Base-by-base conservation (phyloP, 2,888 invertebrate genomes). In the Trichacis sp. region DNA sequence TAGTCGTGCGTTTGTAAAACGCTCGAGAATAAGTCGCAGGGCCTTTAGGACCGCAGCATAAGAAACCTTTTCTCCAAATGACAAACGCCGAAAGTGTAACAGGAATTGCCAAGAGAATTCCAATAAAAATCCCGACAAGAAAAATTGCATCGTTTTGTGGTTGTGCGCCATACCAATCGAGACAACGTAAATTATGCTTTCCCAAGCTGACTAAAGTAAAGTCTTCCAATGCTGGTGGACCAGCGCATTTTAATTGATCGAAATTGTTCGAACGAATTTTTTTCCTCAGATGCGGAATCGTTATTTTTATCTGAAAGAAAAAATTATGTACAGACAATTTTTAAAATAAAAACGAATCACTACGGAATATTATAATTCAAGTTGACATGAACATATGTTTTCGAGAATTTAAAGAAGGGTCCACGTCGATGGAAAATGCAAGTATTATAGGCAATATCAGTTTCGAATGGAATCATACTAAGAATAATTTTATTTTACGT, bases 61-160 rank as follows among this genome's bases (percentile, higher is more conserved):
- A 90, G 85, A 89, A 91, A 0, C 91, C 90, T 42, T 88, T 88
- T 62, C 89, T 87, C 87, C 92, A 88, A 30, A 90, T 84, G 30
- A 91, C 74, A 72, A 90, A 83, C 11, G 89, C 72, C 0, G 87
- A 86, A 9, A 93, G 78, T 64, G 90, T 87, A 8, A 91, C 75
- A 0, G 93, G 92, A 1, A 93, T 88, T 0, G 91, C 90, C 9
- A 93, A 78, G 0, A 92, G 85, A 0, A 91, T 85, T 42, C 91
- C 92, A 49, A 92, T 88, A 5, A 93, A 84, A 1, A 92, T 84
- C 0, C 91, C 91, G 0, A 94, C 86, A 18, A 94, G 85, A 20
- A 93, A 85, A 3, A 89, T 87, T 0, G 91, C 92, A 71, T 93
- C 92, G 29, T 85, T 87, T 78, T 91, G 91, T 0, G 93, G 91